Base-by-base conservation (phyloP, 2,797 vertebrate species). In the Microctenopoma stevenorrisi region DNA sequence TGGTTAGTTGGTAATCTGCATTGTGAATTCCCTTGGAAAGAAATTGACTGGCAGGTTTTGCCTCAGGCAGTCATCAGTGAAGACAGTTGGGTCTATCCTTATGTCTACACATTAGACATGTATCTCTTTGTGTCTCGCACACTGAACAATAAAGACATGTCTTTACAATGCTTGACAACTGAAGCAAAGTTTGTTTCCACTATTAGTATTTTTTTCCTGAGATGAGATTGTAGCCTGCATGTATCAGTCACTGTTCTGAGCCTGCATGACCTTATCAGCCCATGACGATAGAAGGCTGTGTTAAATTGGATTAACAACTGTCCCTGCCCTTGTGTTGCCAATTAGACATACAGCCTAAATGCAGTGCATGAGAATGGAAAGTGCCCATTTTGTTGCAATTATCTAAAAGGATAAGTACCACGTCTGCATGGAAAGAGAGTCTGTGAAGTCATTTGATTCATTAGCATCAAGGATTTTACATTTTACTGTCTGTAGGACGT, bases 51-150 rank as follows among this genome's bases (percentile, higher is more conserved):
- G 94, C 94, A 94, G 92, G 88, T 86, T 86, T 84, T 82, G 91
- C 94, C 94, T 92, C 82, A 84, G 94, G 95, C 94, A 83, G 47
- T 88, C 90, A 93, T 94, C 85, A 82, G 86, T 72, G 85, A 92
- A 89, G 90, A 92, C 95, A 95, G 95, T 85, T 92, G 89, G 89
- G 90, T 92, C 91, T 95, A 90, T 92, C 82, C 92, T 92, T 91
- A 69, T 86, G 87, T 73, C 85, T 85, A 37, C 89, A 90, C 91
- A 91, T 92, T 86, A 91, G 92, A 92, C 70, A 68, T 87, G 79
- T 83, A 64, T 88, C 76, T 79, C 53, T 74, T 67, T 68, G 67
- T 72, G 74, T 70, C 51, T 66, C 49, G 40, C 48, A 43, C 22
- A 22, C 16, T 38, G 30, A 68, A 78, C 63, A 78, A 66, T 61